These are phyloP conservation scores for Pantherophis vulpinus DNA, from an alignment of 2,797 vertebrate species.

Conservation along the genomic window DNA sequence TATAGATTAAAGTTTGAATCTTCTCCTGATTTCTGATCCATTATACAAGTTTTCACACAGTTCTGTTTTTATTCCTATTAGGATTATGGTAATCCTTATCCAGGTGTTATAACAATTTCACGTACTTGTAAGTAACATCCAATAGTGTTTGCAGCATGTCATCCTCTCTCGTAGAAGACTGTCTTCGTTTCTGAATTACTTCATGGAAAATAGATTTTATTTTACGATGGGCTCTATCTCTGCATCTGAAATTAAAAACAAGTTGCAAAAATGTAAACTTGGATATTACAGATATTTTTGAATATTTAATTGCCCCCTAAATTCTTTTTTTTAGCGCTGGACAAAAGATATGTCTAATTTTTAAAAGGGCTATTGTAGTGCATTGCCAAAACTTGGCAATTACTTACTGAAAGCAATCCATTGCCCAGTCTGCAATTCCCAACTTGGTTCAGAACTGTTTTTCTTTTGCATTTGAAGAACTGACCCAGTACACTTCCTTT, in stretches of 20 bases:
- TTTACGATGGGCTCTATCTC: constrained; percentile 88
- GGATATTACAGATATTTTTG: not conserved
- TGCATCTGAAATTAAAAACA: constrained; percentile 72
- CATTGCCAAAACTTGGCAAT: not conserved
- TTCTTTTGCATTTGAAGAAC: not conserved
- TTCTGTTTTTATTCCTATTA: not conserved
- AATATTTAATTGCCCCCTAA: not conserved
- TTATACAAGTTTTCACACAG: not conserved
- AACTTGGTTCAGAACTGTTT: not conserved
- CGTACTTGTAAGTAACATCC: constrained; percentile 93
- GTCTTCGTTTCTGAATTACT: constrained; percentile 88
- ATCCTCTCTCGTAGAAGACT: constrained; percentile 77
- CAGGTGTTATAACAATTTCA: not conserved
- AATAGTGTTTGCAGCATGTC: constrained; percentile 95
- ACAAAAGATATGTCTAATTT: not conserved
- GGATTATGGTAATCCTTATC: not conserved
- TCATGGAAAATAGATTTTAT: constrained; percentile 94
- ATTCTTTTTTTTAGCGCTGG: not conserved
- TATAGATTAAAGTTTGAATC: not conserved
- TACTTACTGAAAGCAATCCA: not conserved
- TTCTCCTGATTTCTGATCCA: not conserved
- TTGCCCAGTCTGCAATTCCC: not conserved
- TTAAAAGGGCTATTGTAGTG: not conserved
- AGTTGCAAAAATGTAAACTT: not conserved
- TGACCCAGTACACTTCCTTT: not conserved